These are phyloP conservation scores for Scaptomyza reducta DNA, from an alignment of 2,888 invertebrate genomes.

Conservation along the genomic window DNA sequence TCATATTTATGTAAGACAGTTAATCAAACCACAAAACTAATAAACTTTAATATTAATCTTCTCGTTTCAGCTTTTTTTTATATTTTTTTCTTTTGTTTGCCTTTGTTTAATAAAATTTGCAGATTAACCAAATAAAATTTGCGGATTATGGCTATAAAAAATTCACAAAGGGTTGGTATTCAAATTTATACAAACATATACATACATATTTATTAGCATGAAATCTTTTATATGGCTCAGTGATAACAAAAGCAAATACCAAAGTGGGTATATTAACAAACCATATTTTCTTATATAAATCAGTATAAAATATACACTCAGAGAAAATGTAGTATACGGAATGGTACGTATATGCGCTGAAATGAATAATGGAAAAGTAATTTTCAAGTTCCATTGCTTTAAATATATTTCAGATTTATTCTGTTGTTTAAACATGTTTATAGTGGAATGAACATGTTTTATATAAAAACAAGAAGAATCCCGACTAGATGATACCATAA, in stretches of 20 bases:
- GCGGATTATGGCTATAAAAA: conserved; percentile 68
- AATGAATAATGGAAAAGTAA: too few species aligned
- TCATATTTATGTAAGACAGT: conserved; percentile 1
- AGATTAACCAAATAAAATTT: conserved; percentile 57
- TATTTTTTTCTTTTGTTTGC: conserved; percentile 10
- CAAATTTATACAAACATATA: conserved; percentile 45
- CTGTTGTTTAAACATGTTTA: too few species aligned
- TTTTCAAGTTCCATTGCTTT: too few species aligned
- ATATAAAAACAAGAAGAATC: too few species aligned
- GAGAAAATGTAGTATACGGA: not conserved
- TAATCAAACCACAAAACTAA: conserved; percentile 27
- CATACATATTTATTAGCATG: conserved; percentile 50
- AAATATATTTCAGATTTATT: too few species aligned
- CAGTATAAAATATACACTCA: conserved; percentile 42
- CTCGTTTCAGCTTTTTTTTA: conserved; percentile 55
- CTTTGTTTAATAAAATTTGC: conserved; percentile 46
- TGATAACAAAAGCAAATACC: conserved; percentile 4
- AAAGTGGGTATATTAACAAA: conserved; percentile 57
- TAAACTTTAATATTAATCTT: conserved; percentile 37
- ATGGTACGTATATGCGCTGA: not conserved
- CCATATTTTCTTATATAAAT: conserved; percentile 21
- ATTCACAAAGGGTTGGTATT: conserved; percentile 65
- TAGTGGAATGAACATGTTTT: too few species aligned
- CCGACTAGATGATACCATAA: too few species aligned
- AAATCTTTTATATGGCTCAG: conserved; percentile 30